These are phyloP conservation scores for Monomorium pharaonis DNA, from an alignment of 1,140 invertebrate species.

Conservation along the genomic window DNA sequence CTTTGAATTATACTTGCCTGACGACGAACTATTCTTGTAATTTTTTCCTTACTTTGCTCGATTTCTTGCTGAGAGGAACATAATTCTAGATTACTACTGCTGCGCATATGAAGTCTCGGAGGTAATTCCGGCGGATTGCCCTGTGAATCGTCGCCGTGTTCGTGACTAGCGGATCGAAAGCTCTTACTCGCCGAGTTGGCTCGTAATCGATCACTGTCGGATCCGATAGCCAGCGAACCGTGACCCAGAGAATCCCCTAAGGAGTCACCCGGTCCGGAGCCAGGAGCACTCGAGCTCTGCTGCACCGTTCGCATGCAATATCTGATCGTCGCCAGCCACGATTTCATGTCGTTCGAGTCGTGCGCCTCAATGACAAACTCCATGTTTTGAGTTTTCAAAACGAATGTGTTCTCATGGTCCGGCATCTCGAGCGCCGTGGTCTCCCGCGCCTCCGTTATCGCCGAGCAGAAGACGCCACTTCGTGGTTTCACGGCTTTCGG, in stretches of 20 bases:
- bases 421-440: slow-evolving; percentile 99
- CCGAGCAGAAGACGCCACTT: slow-evolving; percentile 97
- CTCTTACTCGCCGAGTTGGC: slow-evolving; percentile 83
- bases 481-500: slow-evolving; percentile 95
- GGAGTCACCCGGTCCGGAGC: slow-evolving; percentile 80
- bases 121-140: slow-evolving; percentile 89
- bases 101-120: slow-evolving; percentile 86
- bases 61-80: slow-evolving; percentile 86
- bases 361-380: slow-evolving; percentile 98
- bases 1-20: background rate
- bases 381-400: slow-evolving; percentile 96
- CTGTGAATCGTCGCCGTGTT: slow-evolving; percentile 82
- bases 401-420: slow-evolving; percentile 98
- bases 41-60: slow-evolving; percentile 81
- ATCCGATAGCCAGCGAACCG: slow-evolving; percentile 67
- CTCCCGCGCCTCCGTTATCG: slow-evolving; percentile 96
- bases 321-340: slow-evolving; percentile 94
- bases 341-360: slow-evolving; percentile 95
- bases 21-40: background rate
- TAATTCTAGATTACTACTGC: slow-evolving; percentile 87
- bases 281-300: slow-evolving; percentile 85
- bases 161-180: slow-evolving; percentile 78
- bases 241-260: slow-evolving; percentile 76
- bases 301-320: slow-evolving; percentile 92
- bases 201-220: slow-evolving; percentile 78